Evolutionary conservation across 2,113 vertebrate genomes (phyloP), one percentile per base, ranked within the genome.

Genomic region (Campylorhamphus procurvoides): DNA sequence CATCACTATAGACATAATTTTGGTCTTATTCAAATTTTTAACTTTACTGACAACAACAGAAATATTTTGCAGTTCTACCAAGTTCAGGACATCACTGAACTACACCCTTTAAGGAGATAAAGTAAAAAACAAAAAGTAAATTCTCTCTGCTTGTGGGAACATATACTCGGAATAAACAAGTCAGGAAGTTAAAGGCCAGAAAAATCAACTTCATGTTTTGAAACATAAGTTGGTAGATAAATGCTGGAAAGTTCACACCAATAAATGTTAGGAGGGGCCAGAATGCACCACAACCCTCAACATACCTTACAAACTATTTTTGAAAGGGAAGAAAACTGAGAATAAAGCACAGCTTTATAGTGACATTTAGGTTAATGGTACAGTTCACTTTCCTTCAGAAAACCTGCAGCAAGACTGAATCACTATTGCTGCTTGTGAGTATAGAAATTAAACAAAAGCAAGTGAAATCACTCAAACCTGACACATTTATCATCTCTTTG

Each of bases 1-100:
- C 3, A 5, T 44, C 2, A 1, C 18, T 27, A 5, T 3, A 64
- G 28, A 17, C 1, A 35, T 5, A 18, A 55, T 18, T 84, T 20
- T 18, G 3, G 2, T 15, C 0, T 28, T 77, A 58, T 15, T 55
- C 12, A 37, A 28, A 46, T 42, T 42, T 69, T n/a, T 44, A 55
- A 11, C 14, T 27, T 68, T 39, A 29, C 20, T 82, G 40, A 14
- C 12, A 67, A 1, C 15, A 64, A 22, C 6, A 67, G 19, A 81
- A 80, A 31, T 68, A 80, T 56, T 89, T 91, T 31, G 42, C 10
- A 42, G 23, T 60, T 83, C 42, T 31, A 66, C 2, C 8, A 58
- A 60, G 47, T 52, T 83, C 7, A 79, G 23, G 2, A 13, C 18
- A 66, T 27, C 7, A 22, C 7, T 60, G 24, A 49, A 73, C 22